Evolutionary conservation across 2,888 invertebrate genomes (phyloP).

Genomic region (Dorcus hopei): DNA sequence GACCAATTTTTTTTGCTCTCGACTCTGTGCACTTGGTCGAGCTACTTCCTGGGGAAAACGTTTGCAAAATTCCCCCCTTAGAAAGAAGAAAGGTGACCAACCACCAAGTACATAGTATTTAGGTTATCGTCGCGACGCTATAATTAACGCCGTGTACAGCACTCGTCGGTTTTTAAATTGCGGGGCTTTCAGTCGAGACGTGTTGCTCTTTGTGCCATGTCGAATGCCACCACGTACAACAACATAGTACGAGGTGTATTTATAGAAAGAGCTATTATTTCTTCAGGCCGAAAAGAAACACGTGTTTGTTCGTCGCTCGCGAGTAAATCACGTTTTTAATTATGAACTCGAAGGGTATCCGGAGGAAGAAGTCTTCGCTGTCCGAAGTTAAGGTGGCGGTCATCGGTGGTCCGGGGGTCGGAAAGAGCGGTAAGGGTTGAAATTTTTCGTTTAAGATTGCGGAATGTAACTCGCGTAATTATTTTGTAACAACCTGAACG

Average conservation of each 20-base stretch:
- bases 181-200: conserved; percentile 18
- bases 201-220: conserved; percentile 16
- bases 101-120: conserved; percentile 15
- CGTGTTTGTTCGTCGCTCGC: neutral
- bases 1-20: too few species aligned
- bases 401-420: conserved; percentile 84
- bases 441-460: neutral
- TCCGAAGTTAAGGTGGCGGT: conserved; percentile 90
- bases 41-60: too few species aligned
- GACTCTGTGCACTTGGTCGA: too few species aligned
- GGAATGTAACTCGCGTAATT: neutral
- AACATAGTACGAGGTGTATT: conserved; percentile 25
- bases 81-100: conserved; percentile 10
- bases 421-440: conserved; percentile 76
- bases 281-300: neutral
- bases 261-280: conserved; percentile 15
- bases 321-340: neutral
- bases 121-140: conserved; percentile 24
- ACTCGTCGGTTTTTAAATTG: conserved; percentile 18
- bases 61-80: neutral
- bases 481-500: neutral
- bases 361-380: conserved; percentile 85
- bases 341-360: conserved; percentile 77
- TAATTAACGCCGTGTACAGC: conserved; percentile 21
- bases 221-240: conserved; percentile 12